Conservation (phyloP, 2,113 vertebrate genomes). For the Eudyptes chrysolophus region DNA sequence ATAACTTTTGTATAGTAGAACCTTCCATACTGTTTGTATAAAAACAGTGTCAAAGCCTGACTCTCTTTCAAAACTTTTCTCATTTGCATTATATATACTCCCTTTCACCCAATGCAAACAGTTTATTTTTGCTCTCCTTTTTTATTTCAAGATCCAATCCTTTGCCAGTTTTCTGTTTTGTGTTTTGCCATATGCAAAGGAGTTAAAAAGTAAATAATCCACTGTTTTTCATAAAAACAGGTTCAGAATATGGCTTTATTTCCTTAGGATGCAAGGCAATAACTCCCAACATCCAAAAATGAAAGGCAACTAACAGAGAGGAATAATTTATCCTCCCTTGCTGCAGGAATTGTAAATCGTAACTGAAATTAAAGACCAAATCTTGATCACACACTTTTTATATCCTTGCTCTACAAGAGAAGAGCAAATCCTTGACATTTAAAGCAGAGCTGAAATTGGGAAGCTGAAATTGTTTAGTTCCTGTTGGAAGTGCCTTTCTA, state of each 20-base stretch:
- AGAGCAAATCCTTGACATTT: conserved; percentile 13
- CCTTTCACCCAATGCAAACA: background rate
- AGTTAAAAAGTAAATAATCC: background rate
- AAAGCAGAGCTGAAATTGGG: background rate
- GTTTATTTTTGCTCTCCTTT: background rate
- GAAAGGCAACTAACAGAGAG: background rate
- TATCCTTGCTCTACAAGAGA: background rate
- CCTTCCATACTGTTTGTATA: background rate
- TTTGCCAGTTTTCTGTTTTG: background rate
- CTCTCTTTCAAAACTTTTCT: background rate
- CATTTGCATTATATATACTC: background rate
- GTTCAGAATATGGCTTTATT: background rate
- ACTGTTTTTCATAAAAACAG: background rate
- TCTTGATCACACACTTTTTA: background rate
- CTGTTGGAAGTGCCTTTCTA: background rate
- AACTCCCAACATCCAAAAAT: background rate
- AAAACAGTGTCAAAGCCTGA: background rate
- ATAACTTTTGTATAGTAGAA: background rate
- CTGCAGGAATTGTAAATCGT: background rate
- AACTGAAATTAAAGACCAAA: conserved; percentile 1
- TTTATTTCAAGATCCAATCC: background rate
- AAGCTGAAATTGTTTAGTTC: background rate
- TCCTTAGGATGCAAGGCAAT: background rate
- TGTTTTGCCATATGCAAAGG: background rate
- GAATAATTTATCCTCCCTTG: background rate